Conservation (phyloP, 2,113 vertebrate genomes). For the Saguinus midas region DNA sequence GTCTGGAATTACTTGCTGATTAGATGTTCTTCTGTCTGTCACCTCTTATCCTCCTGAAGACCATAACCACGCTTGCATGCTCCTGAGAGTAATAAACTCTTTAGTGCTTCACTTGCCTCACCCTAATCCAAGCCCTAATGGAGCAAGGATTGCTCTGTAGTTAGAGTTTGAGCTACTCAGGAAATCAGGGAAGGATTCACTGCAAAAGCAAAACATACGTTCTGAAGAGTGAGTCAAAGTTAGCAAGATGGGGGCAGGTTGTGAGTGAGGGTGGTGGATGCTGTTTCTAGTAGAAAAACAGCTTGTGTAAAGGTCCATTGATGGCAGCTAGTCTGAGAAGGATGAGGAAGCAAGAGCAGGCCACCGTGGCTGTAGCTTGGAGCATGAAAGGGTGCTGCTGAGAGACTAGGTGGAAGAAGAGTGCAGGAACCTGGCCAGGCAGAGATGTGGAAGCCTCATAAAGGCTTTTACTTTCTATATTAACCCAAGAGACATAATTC, state of each 20-base stretch:
- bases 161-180: background rate
- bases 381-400: background rate
- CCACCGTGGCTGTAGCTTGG: background rate
- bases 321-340: too few species aligned
- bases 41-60: background rate
- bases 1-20: background rate
- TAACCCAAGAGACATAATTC: background rate
- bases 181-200: background rate
- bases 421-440: background rate
- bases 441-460: background rate
- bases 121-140: background rate
- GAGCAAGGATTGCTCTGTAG: background rate
- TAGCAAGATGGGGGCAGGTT: background rate
- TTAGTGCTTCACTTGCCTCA: background rate
- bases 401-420: background rate
- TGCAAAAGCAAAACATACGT: background rate
- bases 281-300: background rate
- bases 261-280: fast-evolving
- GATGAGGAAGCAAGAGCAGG: background rate
- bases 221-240: background rate
- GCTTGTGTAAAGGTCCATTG: background rate
- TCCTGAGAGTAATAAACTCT: background rate
- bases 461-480: background rate
- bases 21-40: background rate
- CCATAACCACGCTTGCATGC: background rate